Evolutionary conservation across 2,113 vertebrate species (phyloP).

Genomic region (Jacana jacana): DNA sequence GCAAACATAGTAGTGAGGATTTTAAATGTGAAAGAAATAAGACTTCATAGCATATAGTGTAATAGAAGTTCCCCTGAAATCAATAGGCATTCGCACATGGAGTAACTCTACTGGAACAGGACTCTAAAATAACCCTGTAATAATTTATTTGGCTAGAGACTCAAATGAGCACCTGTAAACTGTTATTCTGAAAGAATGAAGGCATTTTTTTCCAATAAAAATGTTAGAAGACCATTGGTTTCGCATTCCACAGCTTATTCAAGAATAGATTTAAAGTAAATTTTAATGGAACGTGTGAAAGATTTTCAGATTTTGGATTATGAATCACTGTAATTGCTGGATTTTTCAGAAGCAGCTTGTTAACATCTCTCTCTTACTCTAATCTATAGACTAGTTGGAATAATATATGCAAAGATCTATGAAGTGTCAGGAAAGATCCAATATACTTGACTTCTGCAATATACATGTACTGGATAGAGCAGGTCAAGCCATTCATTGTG

Average conservation of each 20-base stretch:
- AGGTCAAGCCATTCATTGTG: neutral
- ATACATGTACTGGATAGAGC: neutral
- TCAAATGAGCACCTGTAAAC: neutral
- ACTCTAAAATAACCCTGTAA: neutral
- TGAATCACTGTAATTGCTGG: neutral
- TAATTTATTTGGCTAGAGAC: neutral
- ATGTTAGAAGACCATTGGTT: neutral
- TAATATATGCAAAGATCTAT: neutral
- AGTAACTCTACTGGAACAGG: neutral
- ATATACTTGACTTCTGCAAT: neutral
- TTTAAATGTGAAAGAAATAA: constrained; percentile 32
- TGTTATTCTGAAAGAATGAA: neutral
- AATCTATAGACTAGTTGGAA: neutral
- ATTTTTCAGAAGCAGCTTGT: neutral
- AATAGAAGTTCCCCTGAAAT: neutral
- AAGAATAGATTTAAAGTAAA: neutral
- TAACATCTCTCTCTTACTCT: neutral
- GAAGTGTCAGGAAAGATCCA: neutral
- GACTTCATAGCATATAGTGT: neutral
- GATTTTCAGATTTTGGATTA: neutral
- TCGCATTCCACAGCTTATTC: neutral
- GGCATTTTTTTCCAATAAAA: neutral
- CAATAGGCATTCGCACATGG: neutral
- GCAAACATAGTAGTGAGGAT: neutral
- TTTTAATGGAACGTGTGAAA: neutral